Evolutionary conservation across 2,888 invertebrate species (phyloP).

Genomic region (Hypolimnas misippus): DNA sequence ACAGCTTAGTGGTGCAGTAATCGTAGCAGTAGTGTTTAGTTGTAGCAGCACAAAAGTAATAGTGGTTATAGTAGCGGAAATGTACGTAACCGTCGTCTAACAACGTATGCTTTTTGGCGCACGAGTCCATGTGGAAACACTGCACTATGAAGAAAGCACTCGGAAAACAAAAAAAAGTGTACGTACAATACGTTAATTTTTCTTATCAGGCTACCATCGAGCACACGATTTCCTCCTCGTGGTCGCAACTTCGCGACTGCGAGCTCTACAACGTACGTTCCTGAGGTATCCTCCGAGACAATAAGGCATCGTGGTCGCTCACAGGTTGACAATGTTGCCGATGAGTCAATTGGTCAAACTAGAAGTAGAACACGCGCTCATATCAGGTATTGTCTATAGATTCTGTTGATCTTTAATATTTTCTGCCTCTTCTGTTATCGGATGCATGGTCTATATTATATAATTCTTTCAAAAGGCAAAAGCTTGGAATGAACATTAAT

Average conservation of each 20-base stretch:
- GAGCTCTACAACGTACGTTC: conserved; percentile 77
- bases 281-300: conserved; percentile 75
- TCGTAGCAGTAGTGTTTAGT: conserved; percentile 18
- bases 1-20: conserved; percentile 27
- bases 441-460: neutral
- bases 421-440: neutral
- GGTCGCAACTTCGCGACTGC: conserved; percentile 79
- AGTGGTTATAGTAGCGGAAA: conserved; percentile 25
- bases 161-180: conserved; percentile 58
- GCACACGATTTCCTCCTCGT: conserved; percentile 93
- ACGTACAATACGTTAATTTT: conserved; percentile 42
- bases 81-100: conserved; percentile 24
- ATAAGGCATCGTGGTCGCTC: conserved; percentile 69
- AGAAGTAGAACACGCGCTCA: conserved; percentile 85
- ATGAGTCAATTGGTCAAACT: conserved; percentile 77
- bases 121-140: conserved; percentile 38
- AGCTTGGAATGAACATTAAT: neutral
- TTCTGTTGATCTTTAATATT: conserved; percentile 14
- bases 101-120: conserved; percentile 34
- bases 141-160: conserved; percentile 48
- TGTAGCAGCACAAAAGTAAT: conserved; percentile 24
- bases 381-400: conserved; percentile 71
- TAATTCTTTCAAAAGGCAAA: neutral
- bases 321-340: conserved; percentile 74
- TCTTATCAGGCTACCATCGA: conserved; percentile 87